Conservation (phyloP, 1,140 invertebrate genomes). For the Leptinotarsa texana region DNA sequence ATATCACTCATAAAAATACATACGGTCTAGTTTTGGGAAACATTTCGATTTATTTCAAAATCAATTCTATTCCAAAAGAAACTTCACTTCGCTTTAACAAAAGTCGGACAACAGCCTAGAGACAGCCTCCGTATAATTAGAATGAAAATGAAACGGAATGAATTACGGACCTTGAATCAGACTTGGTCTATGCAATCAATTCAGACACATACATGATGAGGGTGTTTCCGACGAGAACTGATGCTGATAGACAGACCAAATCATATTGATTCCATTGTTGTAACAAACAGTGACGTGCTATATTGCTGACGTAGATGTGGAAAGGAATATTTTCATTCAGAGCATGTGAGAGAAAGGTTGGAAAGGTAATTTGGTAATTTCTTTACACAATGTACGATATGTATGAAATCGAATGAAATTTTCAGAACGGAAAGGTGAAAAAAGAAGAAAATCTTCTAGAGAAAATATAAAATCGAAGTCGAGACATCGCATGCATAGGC, state of each 20-base stretch:
- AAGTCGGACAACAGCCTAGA: not conserved
- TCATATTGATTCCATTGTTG: not conserved
- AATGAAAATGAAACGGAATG: not conserved
- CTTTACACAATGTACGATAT: too few species aligned
- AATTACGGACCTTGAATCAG: not conserved
- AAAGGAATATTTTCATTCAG: too few species aligned
- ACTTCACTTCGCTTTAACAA: not conserved
- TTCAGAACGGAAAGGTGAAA: too few species aligned
- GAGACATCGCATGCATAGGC: too few species aligned
- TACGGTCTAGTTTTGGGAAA: too few species aligned
- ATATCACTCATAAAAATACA: too few species aligned
- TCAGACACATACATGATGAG: not conserved
- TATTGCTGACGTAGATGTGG: too few species aligned
- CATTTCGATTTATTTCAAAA: not conserved
- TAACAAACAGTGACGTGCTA: not conserved
- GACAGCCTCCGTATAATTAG: not conserved
- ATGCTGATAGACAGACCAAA: slow-evolving; percentile 4
- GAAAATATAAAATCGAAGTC: too few species aligned
- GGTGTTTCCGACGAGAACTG: not conserved
- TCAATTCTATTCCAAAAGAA: not conserved
- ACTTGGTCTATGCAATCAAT: not conserved
- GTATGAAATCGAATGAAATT: too few species aligned
- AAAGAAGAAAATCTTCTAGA: too few species aligned
- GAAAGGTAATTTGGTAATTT: too few species aligned
- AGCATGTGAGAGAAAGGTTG: too few species aligned